phyloP scores from a whole-genome alignment of 1,140 invertebrate species.

The Cydia strobilella region DNA sequence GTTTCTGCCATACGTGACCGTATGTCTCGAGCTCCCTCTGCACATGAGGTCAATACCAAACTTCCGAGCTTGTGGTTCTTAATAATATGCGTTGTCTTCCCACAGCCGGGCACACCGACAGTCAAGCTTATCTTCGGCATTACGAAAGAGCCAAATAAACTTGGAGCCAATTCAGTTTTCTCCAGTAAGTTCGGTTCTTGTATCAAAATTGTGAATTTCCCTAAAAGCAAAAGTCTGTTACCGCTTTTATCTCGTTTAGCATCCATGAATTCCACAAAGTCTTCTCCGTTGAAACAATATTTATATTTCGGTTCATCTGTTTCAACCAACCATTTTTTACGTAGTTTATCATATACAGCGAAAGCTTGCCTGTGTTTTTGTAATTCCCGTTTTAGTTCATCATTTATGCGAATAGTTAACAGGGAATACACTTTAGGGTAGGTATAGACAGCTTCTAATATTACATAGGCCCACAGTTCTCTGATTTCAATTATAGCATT shows the following conservation, averaged over 20 bases:
- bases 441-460: neutral
- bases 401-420: neutral
- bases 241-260: neutral
- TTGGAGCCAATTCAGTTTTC: neutral
- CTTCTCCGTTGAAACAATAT: constrained; percentile 18
- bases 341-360: neutral
- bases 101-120: constrained; percentile 17
- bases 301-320: constrained; percentile 1
- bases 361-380: constrained; percentile 18
- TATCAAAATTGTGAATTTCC: constrained; percentile 12
- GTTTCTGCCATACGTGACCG: neutral
- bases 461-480: neutral
- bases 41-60: constrained; percentile 15
- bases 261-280: neutral
- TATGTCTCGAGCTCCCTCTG: neutral
- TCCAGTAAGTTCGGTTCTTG: constrained; percentile 9
- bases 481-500: constrained; percentile 11
- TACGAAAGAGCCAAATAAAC: neutral
- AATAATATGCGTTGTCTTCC: constrained; percentile 21
- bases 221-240: constrained; percentile 16
- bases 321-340: constrained; percentile 10
- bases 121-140: neutral
- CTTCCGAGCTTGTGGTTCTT: neutral
- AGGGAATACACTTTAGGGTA: neutral
- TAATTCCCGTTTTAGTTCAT: neutral